Base-by-base conservation (phyloP, 2,113 vertebrate species). In the Amphilophus citrinellus region DNA sequence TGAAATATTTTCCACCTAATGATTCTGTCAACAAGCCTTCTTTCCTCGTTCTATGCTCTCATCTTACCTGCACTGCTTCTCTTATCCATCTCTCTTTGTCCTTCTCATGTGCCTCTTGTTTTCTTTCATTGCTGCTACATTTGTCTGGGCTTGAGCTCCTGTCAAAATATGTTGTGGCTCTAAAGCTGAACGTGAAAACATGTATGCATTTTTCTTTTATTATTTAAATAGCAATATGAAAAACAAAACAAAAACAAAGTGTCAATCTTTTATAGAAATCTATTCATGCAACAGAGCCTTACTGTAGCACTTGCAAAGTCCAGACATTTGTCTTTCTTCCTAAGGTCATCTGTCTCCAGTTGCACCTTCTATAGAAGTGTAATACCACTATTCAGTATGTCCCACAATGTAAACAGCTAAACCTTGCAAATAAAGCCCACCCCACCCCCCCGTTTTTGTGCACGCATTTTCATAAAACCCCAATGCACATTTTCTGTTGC, bases 1-100 rank as follows among this genome's bases (percentile, higher is more conserved):
- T 80, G 88, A 82, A 84, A 82, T 85, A 91, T 88, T 91, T 94
- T 94, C 89, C 87, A 84, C 30, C 81, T 83, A 65, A 77, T 88
- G 85, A 91, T 92, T 85, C 77, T 85, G 91, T 87, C 59, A 47
- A 89, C 86, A 89, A 83, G 84, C 79, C 75, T 47, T 75, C 42
- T 76, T 81, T 79, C 82, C 35, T 71, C 6, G 22, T 76, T 83
- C 42, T 71, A 11, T 39, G 15, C 71, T 81, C 73, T 71, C 59
- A 76, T 80, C 73, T 87, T 84, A 24, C 39, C 57, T 30, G 57
- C 42, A 24, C 79, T 76, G 50, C 65, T 35, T 35, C 22, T 24
- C 57, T 39, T 82, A 87, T 85, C 62, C 44, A 77, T 76, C 22
- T 5, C 59, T 47, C 27, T 63, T 61, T 61, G 37, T 61, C 37